Evolutionary conservation across 2,113 vertebrate genomes (phyloP).

Genomic region (Ptyas mucosa): DNA sequence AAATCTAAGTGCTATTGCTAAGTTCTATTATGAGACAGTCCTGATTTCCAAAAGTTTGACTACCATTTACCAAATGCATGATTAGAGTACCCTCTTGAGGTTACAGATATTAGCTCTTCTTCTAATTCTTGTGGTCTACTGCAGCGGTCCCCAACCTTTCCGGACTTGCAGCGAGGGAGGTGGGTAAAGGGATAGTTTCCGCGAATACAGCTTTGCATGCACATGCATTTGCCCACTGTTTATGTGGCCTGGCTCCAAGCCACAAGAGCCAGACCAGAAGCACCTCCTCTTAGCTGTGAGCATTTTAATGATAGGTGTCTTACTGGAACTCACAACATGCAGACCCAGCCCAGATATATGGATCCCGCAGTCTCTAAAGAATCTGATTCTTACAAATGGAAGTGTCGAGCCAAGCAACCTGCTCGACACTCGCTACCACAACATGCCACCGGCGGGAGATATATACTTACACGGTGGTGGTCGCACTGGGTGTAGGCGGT

Average conservation of each 20-base stretch:
- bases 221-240: neutral
- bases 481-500: too few species aligned
- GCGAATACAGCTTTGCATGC: neutral
- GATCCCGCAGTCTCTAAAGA: neutral
- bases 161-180: rapidly evolving
- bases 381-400: rapidly evolving
- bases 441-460: too few species aligned
- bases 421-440: too few species aligned
- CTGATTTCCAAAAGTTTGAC: neutral
- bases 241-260: neutral
- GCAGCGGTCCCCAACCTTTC: neutral
- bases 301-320: neutral
- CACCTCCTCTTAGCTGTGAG: neutral
- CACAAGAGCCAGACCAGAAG: neutral
- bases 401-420: too few species aligned
- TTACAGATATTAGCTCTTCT: neutral
- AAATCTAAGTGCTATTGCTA: too few species aligned
- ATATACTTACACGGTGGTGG: too few species aligned
- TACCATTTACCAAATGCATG: neutral
- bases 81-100: neutral
- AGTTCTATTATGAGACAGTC: neutral
- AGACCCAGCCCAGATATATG: neutral
- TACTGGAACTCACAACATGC: neutral
- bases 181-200: neutral
- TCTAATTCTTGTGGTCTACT: neutral